These are phyloP conservation scores for Cyprinodon brontotheroides DNA, from an alignment of 2,113 vertebrate species.

Conservation along the genomic window DNA sequence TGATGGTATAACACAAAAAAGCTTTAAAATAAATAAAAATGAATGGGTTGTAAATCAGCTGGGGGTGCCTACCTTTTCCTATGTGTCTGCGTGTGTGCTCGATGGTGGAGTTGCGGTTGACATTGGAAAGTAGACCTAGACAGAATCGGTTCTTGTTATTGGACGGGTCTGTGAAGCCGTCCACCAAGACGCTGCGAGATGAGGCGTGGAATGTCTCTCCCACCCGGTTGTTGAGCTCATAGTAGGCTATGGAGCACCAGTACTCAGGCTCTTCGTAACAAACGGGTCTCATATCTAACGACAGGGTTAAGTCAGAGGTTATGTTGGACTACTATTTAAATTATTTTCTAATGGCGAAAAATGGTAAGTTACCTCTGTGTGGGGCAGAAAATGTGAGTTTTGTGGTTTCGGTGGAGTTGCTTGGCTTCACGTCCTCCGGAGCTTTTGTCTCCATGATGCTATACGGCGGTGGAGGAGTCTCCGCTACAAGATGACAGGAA, in stretches of 20 bases:
- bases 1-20: background rate
- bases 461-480: constrained; percentile 88
- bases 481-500: constrained; percentile 68
- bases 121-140: constrained; percentile 94
- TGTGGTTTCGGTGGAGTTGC: constrained; percentile 77
- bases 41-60: background rate
- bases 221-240: constrained; percentile 95
- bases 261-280: constrained; percentile 97
- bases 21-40: background rate
- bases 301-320: background rate
- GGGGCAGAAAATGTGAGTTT: constrained; percentile 85
- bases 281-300: constrained; percentile 91
- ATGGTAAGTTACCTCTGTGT: constrained; percentile 78
- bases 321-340: background rate
- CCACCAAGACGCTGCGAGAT: constrained; percentile 91
- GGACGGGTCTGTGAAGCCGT: constrained; percentile 97
- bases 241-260: constrained; percentile 98
- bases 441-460: constrained; percentile 84
- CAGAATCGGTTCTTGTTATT: constrained; percentile 98
- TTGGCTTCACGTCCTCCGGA: constrained; percentile 81
- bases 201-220: constrained; percentile 97
- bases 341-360: background rate
- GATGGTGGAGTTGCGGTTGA: constrained; percentile 98
- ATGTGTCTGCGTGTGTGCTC: constrained; percentile 97
- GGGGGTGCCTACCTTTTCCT: constrained; percentile 88